Base-by-base conservation (phyloP, 2,113 vertebrate genomes). In the Ardeotis arabs region DNA sequence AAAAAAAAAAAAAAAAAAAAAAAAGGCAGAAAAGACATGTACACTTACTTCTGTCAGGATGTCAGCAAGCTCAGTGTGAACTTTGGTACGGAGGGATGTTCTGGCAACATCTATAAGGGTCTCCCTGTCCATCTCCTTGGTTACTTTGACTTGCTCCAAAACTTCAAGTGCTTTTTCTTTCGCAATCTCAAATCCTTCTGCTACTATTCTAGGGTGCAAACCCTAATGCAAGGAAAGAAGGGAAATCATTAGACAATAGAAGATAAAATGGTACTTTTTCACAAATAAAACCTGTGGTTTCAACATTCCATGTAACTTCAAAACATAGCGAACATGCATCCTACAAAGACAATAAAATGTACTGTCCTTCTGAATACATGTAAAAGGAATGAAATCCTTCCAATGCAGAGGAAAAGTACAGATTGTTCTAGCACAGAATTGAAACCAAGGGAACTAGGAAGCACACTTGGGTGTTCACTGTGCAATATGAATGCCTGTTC, bases 21-120 rank as follows among this genome's bases (percentile, higher is more conserved):
- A 41, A 41, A 5, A 47, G 35, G 78, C 49, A 67, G 35, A 55
- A 35, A 21, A 41, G 15, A 23, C 2, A 16, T 0, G 19, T 8
- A 67, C 27, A 84, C 97, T 89, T 86, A 99, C 99, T 98, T 99
- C 99, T 20, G 99, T 99, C 39, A 99, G 98, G 91, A 99, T 97
- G 92, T 99, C 99, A 33, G 99, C 99, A 75, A 99, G 98, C 88
- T 99, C 99, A 2, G 96, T 52, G 18, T 99, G 99, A 78, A 99
- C 99, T 97, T 99, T 99, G 37, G 99, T 99, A 64, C 99, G 98
- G 8, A 99, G 99, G 31, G 99, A 99, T 35, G 99, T 99, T 70
- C 98, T 98, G 64, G 99, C 99, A 59, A 99, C 99, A 20, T 99
- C 98, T 12, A 99, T 97, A 35, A 99, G 99, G 2, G 98, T 99